These are phyloP conservation scores for Corapipo altera DNA, from an alignment of 2,113 vertebrate genomes.

Conservation along the genomic window DNA sequence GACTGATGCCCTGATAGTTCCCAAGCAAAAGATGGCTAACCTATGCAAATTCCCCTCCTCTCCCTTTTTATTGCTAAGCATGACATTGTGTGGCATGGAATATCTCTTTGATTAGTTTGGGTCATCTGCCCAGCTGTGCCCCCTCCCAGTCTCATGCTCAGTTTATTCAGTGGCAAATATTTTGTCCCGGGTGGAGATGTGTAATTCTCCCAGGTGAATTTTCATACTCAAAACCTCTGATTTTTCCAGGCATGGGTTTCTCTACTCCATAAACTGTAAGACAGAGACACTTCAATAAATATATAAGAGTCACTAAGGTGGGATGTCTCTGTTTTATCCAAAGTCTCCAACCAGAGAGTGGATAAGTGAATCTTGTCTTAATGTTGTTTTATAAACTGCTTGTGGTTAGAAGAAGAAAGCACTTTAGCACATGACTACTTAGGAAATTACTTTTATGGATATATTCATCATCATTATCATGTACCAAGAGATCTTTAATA, in stretches of 20 bases:
- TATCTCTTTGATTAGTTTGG: not conserved
- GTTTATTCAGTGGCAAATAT: not conserved
- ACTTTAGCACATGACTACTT: conserved; percentile 16
- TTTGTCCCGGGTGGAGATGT: not conserved
- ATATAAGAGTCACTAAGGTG: not conserved
- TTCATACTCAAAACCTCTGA: not conserved
- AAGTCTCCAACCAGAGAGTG: not conserved
- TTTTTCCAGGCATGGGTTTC: not conserved
- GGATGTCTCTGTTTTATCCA: not conserved
- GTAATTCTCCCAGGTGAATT: not conserved
- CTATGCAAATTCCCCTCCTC: not conserved
- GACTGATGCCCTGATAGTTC: not conserved
- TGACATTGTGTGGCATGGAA: too few species aligned
- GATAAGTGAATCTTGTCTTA: conserved; percentile 38
- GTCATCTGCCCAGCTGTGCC: not conserved
- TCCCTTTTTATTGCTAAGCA: not conserved
- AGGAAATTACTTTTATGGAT: conserved; percentile 46
- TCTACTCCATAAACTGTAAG: not conserved
- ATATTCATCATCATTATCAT: conserved; percentile 13
- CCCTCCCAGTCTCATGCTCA: not conserved
- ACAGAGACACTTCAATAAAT: not conserved
- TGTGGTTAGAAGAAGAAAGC: conserved; percentile 29
- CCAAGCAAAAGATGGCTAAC: not conserved
- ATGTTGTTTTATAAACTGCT: not conserved
- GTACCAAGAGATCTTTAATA: not conserved